Evolutionary conservation across 2,888 invertebrate genomes (phyloP).

Genomic region (Sphaerophoria rueppellii): DNA sequence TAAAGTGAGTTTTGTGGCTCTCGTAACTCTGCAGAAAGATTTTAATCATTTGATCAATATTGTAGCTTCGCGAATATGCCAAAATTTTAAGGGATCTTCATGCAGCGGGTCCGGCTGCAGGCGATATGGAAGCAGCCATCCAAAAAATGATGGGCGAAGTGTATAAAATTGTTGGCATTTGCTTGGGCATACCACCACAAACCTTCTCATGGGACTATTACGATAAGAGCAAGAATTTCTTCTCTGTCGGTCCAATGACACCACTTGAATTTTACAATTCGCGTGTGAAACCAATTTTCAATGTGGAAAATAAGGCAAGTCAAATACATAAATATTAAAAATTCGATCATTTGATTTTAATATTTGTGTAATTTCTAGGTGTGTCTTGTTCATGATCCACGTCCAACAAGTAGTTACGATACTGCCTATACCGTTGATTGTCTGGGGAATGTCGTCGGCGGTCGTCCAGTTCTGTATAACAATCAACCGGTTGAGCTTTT

Average conservation of each 20-base stretch:
- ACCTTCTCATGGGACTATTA: slow-evolving; percentile 93
- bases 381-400: slow-evolving; percentile 93
- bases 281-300: slow-evolving; percentile 89
- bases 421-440: slow-evolving; percentile 93
- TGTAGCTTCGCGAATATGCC: slow-evolving; percentile 90
- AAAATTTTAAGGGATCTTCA: slow-evolving; percentile 88
- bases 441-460: slow-evolving; percentile 93
- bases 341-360: background rate
- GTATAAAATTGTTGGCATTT: slow-evolving; percentile 92
- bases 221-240: slow-evolving; percentile 90
- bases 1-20: slow-evolving; percentile 84
- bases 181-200: slow-evolving; percentile 90
- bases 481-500: slow-evolving; percentile 92
- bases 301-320: slow-evolving; percentile 91
- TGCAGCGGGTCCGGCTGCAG: slow-evolving; percentile 84
- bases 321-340: background rate
- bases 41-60: background rate
- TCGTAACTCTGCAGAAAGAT: background rate
- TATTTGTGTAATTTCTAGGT: slow-evolving; percentile 83
- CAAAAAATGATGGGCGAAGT: slow-evolving; percentile 88
- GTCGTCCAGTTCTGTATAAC: slow-evolving; percentile 90
- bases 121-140: slow-evolving; percentile 85
- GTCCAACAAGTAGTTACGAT: slow-evolving; percentile 90
- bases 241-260: slow-evolving; percentile 88
- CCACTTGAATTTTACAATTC: slow-evolving; percentile 91